Conservation (phyloP, 2,888 invertebrate species). For the Platycnemis pennipes region DNA sequence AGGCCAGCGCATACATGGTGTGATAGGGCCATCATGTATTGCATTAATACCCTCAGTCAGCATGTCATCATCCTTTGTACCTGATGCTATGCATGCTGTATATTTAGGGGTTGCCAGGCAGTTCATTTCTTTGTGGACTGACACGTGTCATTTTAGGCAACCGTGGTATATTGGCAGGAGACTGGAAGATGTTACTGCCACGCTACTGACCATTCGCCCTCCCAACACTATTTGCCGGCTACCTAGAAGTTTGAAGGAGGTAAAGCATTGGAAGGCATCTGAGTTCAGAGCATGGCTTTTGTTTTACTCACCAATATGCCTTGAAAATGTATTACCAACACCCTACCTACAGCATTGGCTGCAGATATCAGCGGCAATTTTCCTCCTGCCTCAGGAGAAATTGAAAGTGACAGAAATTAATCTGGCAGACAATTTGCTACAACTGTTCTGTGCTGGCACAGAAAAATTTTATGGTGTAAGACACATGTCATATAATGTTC, state of each 20-base stretch:
- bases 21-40: background rate
- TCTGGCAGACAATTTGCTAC: background rate
- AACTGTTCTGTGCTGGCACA: background rate
- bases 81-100: background rate
- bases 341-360: background rate
- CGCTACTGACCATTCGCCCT: background rate
- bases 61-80: background rate
- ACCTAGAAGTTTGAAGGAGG: background rate
- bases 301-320: background rate
- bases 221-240: background rate
- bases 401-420: background rate
- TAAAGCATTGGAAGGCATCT: background rate
- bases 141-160: background rate
- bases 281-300: background rate
- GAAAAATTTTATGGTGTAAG: background rate
- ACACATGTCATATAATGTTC: slow-evolving; percentile 2
- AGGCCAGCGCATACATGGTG: background rate
- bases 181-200: background rate
- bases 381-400: background rate
- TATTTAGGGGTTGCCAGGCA: background rate
- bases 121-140: background rate
- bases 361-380: background rate
- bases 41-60: background rate
- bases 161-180: background rate
- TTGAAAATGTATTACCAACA: background rate